Evolutionary conservation across 2,888 invertebrate genomes (phyloP).

Genomic region (Julus scanicus): DNA sequence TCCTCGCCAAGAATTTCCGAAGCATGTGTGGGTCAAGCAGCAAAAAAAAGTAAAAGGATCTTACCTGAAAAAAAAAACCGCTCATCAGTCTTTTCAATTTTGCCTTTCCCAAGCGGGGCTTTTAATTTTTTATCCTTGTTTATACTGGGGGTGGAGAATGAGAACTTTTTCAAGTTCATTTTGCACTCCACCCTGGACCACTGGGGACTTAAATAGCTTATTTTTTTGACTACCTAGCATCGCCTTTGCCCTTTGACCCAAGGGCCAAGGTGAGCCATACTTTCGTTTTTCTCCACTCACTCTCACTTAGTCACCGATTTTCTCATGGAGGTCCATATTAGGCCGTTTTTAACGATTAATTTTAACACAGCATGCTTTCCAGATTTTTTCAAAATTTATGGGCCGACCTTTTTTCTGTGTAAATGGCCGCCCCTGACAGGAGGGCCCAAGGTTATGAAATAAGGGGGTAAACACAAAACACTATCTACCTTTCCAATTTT

Average conservation of each 20-base stretch:
- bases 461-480: neutral
- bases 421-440: slow-evolving; percentile 28
- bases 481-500: neutral
- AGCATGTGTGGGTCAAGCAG: slow-evolving; percentile 42
- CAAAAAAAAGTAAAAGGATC: slow-evolving; percentile 35
- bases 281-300: slow-evolving; percentile 14
- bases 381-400: slow-evolving; percentile 13
- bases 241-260: slow-evolving; percentile 9
- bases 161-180: slow-evolving; percentile 36
- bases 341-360: slow-evolving; percentile 16
- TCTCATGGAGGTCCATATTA: slow-evolving; percentile 24
- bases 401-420: neutral
- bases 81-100: slow-evolving; percentile 39
- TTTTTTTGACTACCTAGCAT: slow-evolving; percentile 8
- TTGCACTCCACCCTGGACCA: slow-evolving; percentile 30
- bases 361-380: slow-evolving; percentile 30
- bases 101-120: slow-evolving; percentile 9
- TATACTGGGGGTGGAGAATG: slow-evolving; percentile 38
- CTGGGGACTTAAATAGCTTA: neutral
- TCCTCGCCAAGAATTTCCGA: slow-evolving; percentile 1
- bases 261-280: slow-evolving; percentile 16
- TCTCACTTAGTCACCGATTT: slow-evolving; percentile 36
- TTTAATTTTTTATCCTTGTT: neutral
- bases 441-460: slow-evolving; percentile 35
- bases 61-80: neutral